Percentiles rank a stretch among this genome's conserved stretches.
Evolutionary conservation across 2,797 vertebrate species (phyloP).

Genomic region (Premnoplex brunnescens): DNA sequence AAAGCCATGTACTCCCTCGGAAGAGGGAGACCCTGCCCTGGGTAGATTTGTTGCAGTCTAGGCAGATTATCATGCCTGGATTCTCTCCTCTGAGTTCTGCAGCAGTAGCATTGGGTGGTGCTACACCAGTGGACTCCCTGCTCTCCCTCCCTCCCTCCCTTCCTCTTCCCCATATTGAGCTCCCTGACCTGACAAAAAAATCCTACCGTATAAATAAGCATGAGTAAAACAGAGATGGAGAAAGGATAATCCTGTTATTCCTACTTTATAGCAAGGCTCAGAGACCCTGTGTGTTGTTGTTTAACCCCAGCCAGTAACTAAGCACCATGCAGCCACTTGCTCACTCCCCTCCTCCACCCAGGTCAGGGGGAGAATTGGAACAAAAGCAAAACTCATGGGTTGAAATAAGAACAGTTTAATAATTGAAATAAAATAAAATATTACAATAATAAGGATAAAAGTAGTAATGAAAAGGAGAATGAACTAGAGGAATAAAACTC

Average conservation of each 20-base stretch:
- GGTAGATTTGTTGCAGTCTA: too few species aligned
- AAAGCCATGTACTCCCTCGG: accelerated
- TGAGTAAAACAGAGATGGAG: neutral
- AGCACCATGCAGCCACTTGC: neutral
- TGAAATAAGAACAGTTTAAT: neutral
- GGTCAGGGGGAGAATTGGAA: neutral
- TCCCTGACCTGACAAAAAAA: neutral
- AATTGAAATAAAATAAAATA: neutral
- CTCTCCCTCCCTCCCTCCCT: neutral
- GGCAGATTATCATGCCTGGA: accelerated
- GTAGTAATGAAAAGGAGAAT: neutral
- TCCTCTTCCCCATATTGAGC: neutral
- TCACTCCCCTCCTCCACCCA: neutral
- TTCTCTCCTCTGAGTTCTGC: neutral
- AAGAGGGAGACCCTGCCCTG: neutral
- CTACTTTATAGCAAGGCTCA: neutral
- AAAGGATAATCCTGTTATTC: neutral
- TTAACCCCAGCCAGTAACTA: neutral
- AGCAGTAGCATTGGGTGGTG: accelerated
- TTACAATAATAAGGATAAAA: neutral
- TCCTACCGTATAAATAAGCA: neutral
- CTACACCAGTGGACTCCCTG: accelerated
- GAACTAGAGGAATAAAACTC: neutral
- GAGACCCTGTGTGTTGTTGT: neutral
- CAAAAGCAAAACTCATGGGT: neutral